A percentile compares a stretch with the other conserved stretches of the same genome.
phyloP scores from a whole-genome alignment of 1,140 invertebrate genomes.

The Myzus persicae region DNA sequence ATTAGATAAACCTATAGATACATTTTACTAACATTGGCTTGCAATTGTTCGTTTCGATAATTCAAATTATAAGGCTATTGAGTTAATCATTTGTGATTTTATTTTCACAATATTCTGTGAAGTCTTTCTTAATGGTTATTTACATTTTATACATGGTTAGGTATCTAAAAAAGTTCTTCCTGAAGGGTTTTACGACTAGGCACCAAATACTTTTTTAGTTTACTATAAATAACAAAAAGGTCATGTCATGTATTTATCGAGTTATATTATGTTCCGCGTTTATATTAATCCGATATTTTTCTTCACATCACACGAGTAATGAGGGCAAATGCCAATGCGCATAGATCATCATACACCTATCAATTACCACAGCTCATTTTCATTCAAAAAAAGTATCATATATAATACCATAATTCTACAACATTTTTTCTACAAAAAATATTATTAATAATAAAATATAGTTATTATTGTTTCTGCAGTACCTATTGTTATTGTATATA shows the following conservation, averaged over 20 bases:
- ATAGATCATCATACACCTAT: constrained; percentile 12
- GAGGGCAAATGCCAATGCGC: constrained; percentile 35
- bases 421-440: not conserved
- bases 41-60: not conserved
- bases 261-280: constrained; percentile 31
- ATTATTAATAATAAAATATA: not conserved
- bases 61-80: not conserved
- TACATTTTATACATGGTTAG: not conserved
- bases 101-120: not conserved
- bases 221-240: constrained; percentile 41
- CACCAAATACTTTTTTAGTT: not conserved
- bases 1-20: not conserved
- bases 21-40: too few species aligned
- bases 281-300: constrained; percentile 34
- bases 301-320: constrained; percentile 21
- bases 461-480: not conserved
- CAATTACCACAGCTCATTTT: not conserved
- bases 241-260: constrained; percentile 42
- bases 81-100: not conserved
- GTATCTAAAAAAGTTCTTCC: not conserved
- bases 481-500: not conserved
- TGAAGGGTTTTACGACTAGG: not conserved
- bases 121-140: not conserved
- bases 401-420: not conserved
- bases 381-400: not conserved